phyloP scores from a whole-genome alignment of 2,888 invertebrate species.

The Caenorhabditis sulstoni region DNA sequence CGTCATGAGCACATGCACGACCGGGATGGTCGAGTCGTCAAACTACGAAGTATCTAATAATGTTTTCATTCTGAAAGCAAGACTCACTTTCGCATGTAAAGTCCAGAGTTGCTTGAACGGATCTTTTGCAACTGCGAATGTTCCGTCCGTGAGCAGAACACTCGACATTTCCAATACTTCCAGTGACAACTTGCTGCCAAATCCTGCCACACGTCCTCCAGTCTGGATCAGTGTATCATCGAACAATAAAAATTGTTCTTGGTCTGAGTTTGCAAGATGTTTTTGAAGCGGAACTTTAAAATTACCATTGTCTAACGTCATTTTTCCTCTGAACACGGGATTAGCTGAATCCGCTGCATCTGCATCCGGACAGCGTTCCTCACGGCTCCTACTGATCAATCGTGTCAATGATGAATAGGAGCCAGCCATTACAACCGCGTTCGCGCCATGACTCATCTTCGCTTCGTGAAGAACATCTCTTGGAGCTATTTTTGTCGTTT shows the following conservation, averaged over 20 bases:
- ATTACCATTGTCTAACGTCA: too few relatives aligned
- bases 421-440: too few relatives aligned
- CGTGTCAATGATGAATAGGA: too few relatives aligned
- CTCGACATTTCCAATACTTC: background rate
- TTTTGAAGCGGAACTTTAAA: too few relatives aligned
- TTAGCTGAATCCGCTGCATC: too few relatives aligned
- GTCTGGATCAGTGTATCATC: background rate
- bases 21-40: background rate
- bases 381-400: too few relatives aligned
- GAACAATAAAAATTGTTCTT: background rate
- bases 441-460: too few relatives aligned
- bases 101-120: background rate
- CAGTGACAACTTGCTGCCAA: background rate
- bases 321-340: too few relatives aligned
- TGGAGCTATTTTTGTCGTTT: too few relatives aligned
- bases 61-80: background rate
- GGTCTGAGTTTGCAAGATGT: too few relatives aligned
- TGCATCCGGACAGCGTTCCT: too few relatives aligned
- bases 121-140: background rate
- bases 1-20: background rate
- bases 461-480: too few relatives aligned
- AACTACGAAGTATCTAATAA: background rate
- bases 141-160: background rate
- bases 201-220: background rate
- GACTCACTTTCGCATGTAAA: background rate